A percentile compares a stretch with the other conserved stretches of the same genome.
Conservation (phyloP, 92 coral and sea anemone genomes). For the Bergia puertoricense region DNA sequence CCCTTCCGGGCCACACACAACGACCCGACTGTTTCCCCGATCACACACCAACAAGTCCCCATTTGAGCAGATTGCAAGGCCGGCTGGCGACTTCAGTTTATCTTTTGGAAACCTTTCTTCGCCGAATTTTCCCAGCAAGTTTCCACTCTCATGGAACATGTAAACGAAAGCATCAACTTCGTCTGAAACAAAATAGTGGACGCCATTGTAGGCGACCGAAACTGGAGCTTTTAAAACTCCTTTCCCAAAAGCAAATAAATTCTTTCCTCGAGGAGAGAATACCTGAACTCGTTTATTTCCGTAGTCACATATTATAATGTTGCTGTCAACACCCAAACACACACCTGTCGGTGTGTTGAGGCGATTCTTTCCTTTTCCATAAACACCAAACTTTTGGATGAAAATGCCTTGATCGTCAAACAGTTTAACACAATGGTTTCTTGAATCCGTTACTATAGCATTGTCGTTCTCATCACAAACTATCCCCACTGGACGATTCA, state of each 20-base stretch:
- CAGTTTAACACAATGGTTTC: neutral
- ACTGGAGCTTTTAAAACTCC: constrained; percentile 1
- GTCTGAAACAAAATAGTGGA: neutral
- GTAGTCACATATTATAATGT: neutral
- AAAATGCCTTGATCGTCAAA: neutral
- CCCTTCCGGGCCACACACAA: neutral
- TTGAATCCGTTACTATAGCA: neutral
- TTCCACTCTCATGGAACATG: neutral
- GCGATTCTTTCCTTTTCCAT: neutral
- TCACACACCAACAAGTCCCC: constrained; percentile 5
- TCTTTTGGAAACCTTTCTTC: neutral
- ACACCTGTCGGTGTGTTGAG: neutral
- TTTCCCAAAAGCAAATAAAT: constrained; percentile 7
- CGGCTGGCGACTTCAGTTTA: neutral
- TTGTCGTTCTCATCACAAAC: neutral
- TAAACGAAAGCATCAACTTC: neutral
- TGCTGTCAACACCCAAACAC: neutral
- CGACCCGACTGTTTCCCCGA: neutral
- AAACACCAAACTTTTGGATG: neutral
- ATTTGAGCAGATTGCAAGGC: neutral
- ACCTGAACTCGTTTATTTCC: constrained; percentile 1
- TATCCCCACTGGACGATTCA: neutral
- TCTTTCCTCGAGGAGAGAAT: neutral
- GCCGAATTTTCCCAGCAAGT: neutral
- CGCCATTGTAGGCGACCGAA: neutral